These are phyloP conservation scores for Drosophila carrolli DNA, from an alignment of 1,140 invertebrate genomes.

Conservation along the genomic window DNA sequence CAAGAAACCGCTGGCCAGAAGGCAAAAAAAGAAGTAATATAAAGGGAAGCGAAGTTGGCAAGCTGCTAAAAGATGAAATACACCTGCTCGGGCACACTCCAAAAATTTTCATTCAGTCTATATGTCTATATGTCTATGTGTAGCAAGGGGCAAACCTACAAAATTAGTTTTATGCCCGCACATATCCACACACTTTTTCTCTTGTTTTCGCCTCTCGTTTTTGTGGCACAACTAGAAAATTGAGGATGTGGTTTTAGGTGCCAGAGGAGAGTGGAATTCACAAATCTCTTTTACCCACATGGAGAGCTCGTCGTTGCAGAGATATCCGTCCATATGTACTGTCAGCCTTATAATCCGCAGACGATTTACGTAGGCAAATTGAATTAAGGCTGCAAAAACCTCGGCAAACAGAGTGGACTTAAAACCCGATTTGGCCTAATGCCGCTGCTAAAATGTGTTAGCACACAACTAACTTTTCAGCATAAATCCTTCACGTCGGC, in stretches of 20 bases:
- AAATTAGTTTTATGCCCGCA: constrained; percentile 46
- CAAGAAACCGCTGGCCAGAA: constrained; percentile 38
- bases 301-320: constrained; percentile 3
- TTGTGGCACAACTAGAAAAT: constrained; percentile 70
- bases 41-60: constrained; percentile 29
- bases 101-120: constrained; percentile 36
- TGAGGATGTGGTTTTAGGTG: constrained; percentile 72
- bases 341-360: constrained; percentile 62
- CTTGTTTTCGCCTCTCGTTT: constrained; percentile 19
- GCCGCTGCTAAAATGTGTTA: constrained; percentile 46
- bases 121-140: constrained; percentile 28
- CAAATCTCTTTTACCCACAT: constrained; percentile 73
- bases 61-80: constrained; percentile 64
- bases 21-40: not conserved
- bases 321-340: constrained; percentile 18
- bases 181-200: constrained; percentile 25
- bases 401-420: constrained; percentile 57
- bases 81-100: constrained; percentile 59
- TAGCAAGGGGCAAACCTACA: constrained; percentile 38
- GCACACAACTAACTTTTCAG: constrained; percentile 58
- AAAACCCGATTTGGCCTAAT: constrained; percentile 65
- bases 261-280: constrained; percentile 37
- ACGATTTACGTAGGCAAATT: constrained; percentile 74
- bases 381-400: constrained; percentile 74
- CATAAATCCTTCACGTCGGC: constrained; percentile 40